These are phyloP conservation scores for Dolichallabes microphthalmus DNA, from an alignment of 2,113 vertebrate genomes.

Conservation along the genomic window DNA sequence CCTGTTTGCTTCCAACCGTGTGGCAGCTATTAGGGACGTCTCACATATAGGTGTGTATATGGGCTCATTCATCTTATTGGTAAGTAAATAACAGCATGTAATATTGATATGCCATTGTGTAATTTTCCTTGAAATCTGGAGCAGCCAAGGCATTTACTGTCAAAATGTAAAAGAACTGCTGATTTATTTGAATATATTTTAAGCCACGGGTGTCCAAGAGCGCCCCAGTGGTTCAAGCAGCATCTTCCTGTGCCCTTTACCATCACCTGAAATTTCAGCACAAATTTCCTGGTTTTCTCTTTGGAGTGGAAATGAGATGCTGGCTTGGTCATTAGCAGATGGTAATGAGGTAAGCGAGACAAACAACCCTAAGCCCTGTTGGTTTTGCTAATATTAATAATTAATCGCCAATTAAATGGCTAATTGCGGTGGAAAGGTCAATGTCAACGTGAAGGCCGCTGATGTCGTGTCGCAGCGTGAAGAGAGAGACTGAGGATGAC, in stretches of 20 bases:
- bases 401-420: conserved; percentile 74
- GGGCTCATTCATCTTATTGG: conserved; percentile 30
- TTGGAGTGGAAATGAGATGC: conserved; percentile 76
- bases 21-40: not conserved
- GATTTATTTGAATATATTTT: not conserved
- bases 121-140: not conserved
- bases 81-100: conserved; percentile 61
- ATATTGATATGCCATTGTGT: not conserved
- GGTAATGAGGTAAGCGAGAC: conserved; percentile 76
- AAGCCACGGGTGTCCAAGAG: not conserved
- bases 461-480: conserved; percentile 55
- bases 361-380: conserved; percentile 75
- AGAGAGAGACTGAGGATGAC: conserved; percentile 8
- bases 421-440: conserved; percentile 79
- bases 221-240: conserved; percentile 22
- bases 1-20: not conserved
- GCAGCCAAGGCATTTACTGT: not conserved
- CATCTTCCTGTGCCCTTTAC: conserved; percentile 54
- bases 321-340: conserved; percentile 71
- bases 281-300: conserved; percentile 55
- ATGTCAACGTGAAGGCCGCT: conserved; percentile 64
- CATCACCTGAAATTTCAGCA: conserved; percentile 57
- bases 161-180: not conserved
- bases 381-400: conserved; percentile 76
- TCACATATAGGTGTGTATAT: not conserved